phyloP scores from a whole-genome alignment of 2,888 invertebrate species.

The Agriopis aurantiaria region DNA sequence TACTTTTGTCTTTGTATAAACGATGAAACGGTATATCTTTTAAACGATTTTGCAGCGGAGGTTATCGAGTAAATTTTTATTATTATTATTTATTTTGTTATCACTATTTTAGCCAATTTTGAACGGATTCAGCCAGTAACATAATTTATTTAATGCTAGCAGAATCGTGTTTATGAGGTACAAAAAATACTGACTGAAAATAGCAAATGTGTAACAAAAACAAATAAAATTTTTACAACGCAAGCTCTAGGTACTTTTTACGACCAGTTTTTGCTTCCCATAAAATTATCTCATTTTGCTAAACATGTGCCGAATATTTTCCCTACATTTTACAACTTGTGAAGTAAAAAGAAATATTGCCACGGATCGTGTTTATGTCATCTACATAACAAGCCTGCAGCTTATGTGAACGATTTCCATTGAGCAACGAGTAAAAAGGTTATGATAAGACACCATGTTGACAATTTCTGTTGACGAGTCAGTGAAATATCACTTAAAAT shows the following conservation, averaged over 20 bases:
- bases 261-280: constrained; percentile 7
- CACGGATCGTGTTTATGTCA: constrained; percentile 24
- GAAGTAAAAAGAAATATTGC: constrained; percentile 18
- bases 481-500: constrained; percentile 4
- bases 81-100: too few species aligned
- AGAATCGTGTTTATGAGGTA: not conserved
- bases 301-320: constrained; percentile 16
- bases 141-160: not conserved
- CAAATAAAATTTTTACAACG: constrained; percentile 6
- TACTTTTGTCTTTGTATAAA: too few species aligned
- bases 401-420: constrained; percentile 21
- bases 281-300: constrained; percentile 24
- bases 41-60: too few species aligned
- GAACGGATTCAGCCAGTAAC: too few species aligned
- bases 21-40: too few species aligned
- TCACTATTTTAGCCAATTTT: not conserved
- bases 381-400: constrained; percentile 27
- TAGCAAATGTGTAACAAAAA: not conserved
- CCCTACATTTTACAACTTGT: constrained; percentile 5
- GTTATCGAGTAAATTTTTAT: too few species aligned
- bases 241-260: not conserved
- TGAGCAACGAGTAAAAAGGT: not conserved
- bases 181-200: not conserved
- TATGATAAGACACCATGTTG: not conserved
- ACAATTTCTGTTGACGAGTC: not conserved